Percentiles rank a stretch among this genome's conserved stretches.
phyloP scores from a whole-genome alignment of 1,140 invertebrate species.

The Centruroides vittatus region DNA sequence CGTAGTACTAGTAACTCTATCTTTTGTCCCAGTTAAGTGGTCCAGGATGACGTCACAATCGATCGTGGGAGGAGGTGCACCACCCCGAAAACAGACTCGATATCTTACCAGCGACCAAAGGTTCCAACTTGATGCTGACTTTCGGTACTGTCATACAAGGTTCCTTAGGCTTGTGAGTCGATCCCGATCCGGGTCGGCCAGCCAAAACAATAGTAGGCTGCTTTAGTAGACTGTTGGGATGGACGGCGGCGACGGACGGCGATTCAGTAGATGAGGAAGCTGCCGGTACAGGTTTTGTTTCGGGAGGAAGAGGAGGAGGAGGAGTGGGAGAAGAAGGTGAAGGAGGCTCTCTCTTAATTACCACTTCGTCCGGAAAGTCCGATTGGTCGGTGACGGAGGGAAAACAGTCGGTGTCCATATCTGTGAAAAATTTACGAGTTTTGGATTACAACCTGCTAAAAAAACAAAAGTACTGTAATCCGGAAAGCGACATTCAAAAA shows the following conservation, averaged over 20 bases:
- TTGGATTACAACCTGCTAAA: slow-evolving; percentile 16
- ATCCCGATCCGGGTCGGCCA: slow-evolving; percentile 17
- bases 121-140: slow-evolving; percentile 35
- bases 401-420: slow-evolving; percentile 71
- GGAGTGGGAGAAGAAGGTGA: slow-evolving; percentile 24
- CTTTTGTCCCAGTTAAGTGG: too few species aligned
- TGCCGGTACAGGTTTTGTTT: slow-evolving; percentile 33
- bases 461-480: background rate
- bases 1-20: too few species aligned
- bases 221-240: slow-evolving; percentile 38
- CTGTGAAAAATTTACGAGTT: slow-evolving; percentile 28
- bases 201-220: slow-evolving; percentile 34
- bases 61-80: too few species aligned
- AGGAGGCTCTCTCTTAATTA: slow-evolving; percentile 32
- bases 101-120: slow-evolving; percentile 8
- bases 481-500: background rate
- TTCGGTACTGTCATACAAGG: slow-evolving; percentile 33
- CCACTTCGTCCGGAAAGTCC: slow-evolving; percentile 6
- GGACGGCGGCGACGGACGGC: slow-evolving; percentile 1
- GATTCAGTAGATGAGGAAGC: slow-evolving; percentile 25
- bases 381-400: slow-evolving; percentile 40
- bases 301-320: slow-evolving; percentile 31
- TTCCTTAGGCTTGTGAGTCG: background rate
- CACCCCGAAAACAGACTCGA: too few species aligned
- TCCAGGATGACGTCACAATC: too few species aligned